Base-by-base conservation (phyloP, 2,888 invertebrate genomes). In the Conistra vaccinii region DNA sequence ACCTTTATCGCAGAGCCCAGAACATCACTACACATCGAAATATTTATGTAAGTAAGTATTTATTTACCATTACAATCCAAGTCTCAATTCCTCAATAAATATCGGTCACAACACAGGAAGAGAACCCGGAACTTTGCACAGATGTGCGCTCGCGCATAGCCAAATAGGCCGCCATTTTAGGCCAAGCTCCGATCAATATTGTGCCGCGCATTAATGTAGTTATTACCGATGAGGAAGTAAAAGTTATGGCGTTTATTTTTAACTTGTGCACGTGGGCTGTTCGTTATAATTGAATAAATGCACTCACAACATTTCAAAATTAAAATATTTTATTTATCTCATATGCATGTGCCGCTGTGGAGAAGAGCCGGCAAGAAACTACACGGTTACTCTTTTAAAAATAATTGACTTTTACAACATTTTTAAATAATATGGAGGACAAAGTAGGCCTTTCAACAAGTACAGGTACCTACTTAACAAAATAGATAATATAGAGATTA, bases 111-210 rank as follows among this genome's bases (percentile, higher is more conserved):
- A 48, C 57, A 79, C 79, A 80, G 87, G 87, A 87, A 88, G 76
- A 69, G 67, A 83, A 88, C 89, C 87, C 86, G 88, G 88, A 87
- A 88, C 85, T 35, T 10, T 29, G 45, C 60, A 67, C 88, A 88
- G 80, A 86, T 88, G 86, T 80, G 76, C 79, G 78, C 69, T 1
- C 66, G 61, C 73, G 78, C 80, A 66, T 32, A 53, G 81, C 89
- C 82, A 88, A 88, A 76, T 85, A 71, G 84, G 87, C 73, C 84
- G 70, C 69, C 69, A 80, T 79, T 79, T 67, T 76, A 69, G 82
- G 70, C 67, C 79, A 67, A 73, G 68, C 65, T 63, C 69, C 73
- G 69, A 85, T 80, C 83, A 78, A 83, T 85, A 81, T 58, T 69
- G 68, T 53, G 35, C 62, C 55, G 39, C 61, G 57, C 53, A 78